Percentiles rank a stretch among this genome's conserved stretches.
phyloP scores from a whole-genome alignment of 1,140 invertebrate genomes.

The Cotesia typhae region DNA sequence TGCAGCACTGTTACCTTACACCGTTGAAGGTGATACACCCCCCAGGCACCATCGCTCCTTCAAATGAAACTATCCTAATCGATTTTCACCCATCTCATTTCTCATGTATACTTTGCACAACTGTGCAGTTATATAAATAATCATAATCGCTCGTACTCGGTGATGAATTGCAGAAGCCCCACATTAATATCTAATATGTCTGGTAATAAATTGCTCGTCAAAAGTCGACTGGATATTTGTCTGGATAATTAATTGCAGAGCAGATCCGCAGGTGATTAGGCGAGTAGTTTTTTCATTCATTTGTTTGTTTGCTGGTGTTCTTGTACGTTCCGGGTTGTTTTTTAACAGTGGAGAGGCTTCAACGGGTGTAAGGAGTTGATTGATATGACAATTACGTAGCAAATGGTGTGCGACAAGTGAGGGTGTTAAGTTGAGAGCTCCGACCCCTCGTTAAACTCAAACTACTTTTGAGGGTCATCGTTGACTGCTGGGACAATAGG shows the following conservation, averaged over 20 bases:
- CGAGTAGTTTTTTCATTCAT: too few relatives aligned
- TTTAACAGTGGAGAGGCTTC: neutral
- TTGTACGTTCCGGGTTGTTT: too few relatives aligned
- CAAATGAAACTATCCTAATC: slow-evolving; percentile 23
- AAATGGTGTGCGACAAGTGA: slow-evolving; percentile 30
- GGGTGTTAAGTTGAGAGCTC: slow-evolving; percentile 28
- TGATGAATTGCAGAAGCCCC: too few relatives aligned
- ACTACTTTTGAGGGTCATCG: slow-evolving; percentile 31
- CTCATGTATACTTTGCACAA: too few relatives aligned
- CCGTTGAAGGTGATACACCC: slow-evolving; percentile 28
- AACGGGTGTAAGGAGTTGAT: slow-evolving; percentile 15
- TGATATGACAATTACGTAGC: slow-evolving; percentile 33
- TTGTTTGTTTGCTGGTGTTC: too few relatives aligned
- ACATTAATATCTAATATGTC: too few relatives aligned
- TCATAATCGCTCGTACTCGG: too few relatives aligned
- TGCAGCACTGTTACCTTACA: slow-evolving; percentile 51
- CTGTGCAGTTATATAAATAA: too few relatives aligned
- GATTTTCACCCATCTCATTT: neutral
- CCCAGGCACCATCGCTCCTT: slow-evolving; percentile 16
- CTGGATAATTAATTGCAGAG: too few relatives aligned
- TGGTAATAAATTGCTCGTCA: too few relatives aligned
- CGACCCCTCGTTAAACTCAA: slow-evolving; percentile 35
- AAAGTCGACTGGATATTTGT: too few relatives aligned
- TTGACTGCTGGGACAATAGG: slow-evolving; percentile 19
- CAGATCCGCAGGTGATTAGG: too few relatives aligned